Evolutionary conservation across 2,888 invertebrate species (phyloP).

Genomic region (Thereva unica): DNA sequence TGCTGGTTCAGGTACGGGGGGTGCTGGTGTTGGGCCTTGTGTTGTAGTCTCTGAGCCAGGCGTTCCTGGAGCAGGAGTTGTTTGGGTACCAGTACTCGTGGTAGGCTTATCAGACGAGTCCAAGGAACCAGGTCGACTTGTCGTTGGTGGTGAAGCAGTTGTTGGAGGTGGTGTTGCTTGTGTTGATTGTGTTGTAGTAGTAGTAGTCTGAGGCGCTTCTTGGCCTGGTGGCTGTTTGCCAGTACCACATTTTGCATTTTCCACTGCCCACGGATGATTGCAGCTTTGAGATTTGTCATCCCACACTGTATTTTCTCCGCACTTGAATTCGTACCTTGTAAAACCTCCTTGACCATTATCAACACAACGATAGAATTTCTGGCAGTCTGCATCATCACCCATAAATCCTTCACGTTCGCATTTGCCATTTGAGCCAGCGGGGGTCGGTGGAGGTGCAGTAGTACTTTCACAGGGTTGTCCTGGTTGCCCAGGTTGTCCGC

Average conservation of each 20-base stretch:
- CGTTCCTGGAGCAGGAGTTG: neutral
- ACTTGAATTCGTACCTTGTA: conserved; percentile 66
- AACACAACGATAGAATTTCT: conserved; percentile 71
- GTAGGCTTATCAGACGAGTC: neutral
- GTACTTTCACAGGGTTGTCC: conserved; percentile 30
- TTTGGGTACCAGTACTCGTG: neutral
- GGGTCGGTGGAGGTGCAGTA: conserved; percentile 41
- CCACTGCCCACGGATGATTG: conserved; percentile 53
- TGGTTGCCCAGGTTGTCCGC: neutral
- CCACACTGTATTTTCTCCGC: conserved; percentile 70
- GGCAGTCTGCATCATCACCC: conserved; percentile 61
- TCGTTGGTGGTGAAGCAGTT: conserved; percentile 1
- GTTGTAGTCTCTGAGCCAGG: too few relatives aligned
- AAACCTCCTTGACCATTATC: conserved; percentile 64
- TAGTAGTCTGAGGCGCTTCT: too few relatives aligned
- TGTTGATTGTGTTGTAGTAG: neutral
- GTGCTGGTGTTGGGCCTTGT: conserved; percentile 4
- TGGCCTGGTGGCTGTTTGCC: conserved; percentile 40
- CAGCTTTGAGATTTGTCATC: conserved; percentile 59
- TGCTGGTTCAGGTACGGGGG: conserved; percentile 49
- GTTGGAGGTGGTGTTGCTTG: neutral
- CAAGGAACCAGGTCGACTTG: neutral
- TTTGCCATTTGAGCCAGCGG: conserved; percentile 50
- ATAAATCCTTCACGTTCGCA: conserved; percentile 58
- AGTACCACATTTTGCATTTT: conserved; percentile 46